Evolutionary conservation across 1,140 invertebrate species (phyloP).

Genomic region (Megalonaias nervosa): DNA sequence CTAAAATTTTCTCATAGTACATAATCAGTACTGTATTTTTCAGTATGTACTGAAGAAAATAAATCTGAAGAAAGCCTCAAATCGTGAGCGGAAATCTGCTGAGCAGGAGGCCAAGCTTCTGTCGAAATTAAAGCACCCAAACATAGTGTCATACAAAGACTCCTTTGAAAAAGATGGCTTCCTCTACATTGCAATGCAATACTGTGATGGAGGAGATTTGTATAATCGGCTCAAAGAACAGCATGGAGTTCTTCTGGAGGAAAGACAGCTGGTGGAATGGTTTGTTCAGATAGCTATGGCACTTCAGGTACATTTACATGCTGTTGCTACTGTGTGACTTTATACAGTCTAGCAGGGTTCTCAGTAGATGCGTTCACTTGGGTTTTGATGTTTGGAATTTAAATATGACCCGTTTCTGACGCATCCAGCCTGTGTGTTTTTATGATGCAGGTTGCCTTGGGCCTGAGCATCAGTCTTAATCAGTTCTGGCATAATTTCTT

Average conservation of each 20-base stretch:
- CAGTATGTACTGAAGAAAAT: conserved; percentile 75
- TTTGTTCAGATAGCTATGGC: conserved; percentile 76
- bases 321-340: background rate
- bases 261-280: conserved; percentile 74
- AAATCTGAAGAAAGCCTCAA: conserved; percentile 70
- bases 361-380: too few relatives aligned
- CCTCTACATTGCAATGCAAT: conserved; percentile 75
- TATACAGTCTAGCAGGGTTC: too few relatives aligned
- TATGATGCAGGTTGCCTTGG: too few relatives aligned
- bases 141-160: conserved; percentile 75
- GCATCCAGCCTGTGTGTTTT: too few relatives aligned
- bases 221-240: conserved; percentile 73
- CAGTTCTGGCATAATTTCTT: too few relatives aligned
- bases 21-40: conserved; percentile 34
- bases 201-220: conserved; percentile 75
- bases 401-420: too few relatives aligned
- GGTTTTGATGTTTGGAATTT: too few relatives aligned
- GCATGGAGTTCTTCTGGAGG: conserved; percentile 68
- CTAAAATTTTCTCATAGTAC: too few relatives aligned
- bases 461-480: too few relatives aligned
- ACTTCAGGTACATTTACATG: conserved; percentile 64
- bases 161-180: conserved; percentile 72
- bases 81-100: conserved; percentile 71
- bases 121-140: conserved; percentile 74
- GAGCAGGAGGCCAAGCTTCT: conserved; percentile 73